Evolutionary conservation across 2,113 vertebrate species (phyloP), one percentile per base, ranked within the genome.

Genomic region (Ramphastos sulfuratus): DNA sequence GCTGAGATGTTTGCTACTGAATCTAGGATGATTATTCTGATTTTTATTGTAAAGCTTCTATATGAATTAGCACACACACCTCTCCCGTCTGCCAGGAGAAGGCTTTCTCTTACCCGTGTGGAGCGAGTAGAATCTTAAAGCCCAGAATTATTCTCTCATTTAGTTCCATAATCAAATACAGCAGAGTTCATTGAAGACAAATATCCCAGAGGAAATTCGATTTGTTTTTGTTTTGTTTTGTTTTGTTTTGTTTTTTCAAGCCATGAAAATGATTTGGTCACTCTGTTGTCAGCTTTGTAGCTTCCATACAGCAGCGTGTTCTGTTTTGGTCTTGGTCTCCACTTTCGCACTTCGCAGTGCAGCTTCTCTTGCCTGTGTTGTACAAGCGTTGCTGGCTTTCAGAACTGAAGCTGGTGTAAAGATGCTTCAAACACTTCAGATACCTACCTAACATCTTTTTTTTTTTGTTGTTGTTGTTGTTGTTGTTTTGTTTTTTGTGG

Each of bases 401-500:
- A 71, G 71, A 80, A 65, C 58, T 50, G 56, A 94, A 87, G 74
- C 80, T 52, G 84, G 64, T 80, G 64, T 82, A 37, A 52, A 82
- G 48, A 63, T 85, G 79, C 88, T 83, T 92, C 77, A 88, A 82
- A 89, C 87, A 59, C 85, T 91, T 92, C 79, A 86, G 90, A 50
- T 70, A 74, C 58, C 46, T 63, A 67, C 72, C 87, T 85, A 90
- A 95, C 90, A 66, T 94, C 25, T 94, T 96, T 89, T 92, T 85
- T 35, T 84, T 97, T 9, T 44, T 64, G 35, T 66, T 65, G 16
- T 67, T 67, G 42, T 97, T 97, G 96, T 95, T 95, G 97, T 94
- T 97, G 96, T 97, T 94, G 72, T 96, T 97, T 97, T 96, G 89
- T 97, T 97, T 96, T 94, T 96, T 92, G 97, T 98, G 91, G 97